Base-by-base conservation (phyloP, 1,140 invertebrate species). In the Streblospio benedicti region DNA sequence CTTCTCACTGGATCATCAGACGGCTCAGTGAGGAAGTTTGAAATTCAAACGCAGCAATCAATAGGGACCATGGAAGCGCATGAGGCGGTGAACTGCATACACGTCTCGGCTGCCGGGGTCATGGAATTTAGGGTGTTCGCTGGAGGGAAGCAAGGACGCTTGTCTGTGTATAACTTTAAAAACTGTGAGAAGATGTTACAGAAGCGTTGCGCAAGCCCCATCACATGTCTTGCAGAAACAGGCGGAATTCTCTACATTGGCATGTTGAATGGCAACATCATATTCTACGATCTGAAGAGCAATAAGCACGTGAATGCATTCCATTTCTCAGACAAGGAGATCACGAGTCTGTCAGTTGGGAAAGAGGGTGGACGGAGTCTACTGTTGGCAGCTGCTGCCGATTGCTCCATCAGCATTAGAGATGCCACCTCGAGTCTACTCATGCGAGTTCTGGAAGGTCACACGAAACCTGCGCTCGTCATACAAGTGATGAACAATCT, bases 31-130 rank as follows among this genome's bases (percentile, higher is more conserved):
- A 47, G 9, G 2, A 4, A 47, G 45, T 47, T 47, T 28, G 30
- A 47, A 47, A 23, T 47, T 28, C 45, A 47, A 23, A 47, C 45
- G 9, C 45, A 47, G 45, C n/a, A n/a, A n/a, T n/a, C n/a, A n/a
- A n/a, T n/a, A n/a, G n/a, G n/a, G n/a, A n/a, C n/a, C n/a, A n/a
- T n/a, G n/a, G n/a, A n/a, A n/a, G n/a, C n/a, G n/a, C n/a, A n/a
- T n/a, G n/a, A n/a, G n/a, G 45, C 23, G 2, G 45, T 47, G 4
- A 27, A 23, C 16, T 47, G 45, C n/a, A 47, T 47, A 23, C 45
- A 47, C n/a, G 45, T 47, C 45, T n/a, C 45, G 9, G 45, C 9
- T 6, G 5, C 2, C 2, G 45, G 45, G 0, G 12, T 27, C 45
- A 28, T 27, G 9, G 45, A 28, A 3, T 27, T 18, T 2, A 23